Evolutionary conservation across 2,797 vertebrate species (phyloP), one percentile per base, ranked within the genome.

Genomic region (Valencia hispanica): DNA sequence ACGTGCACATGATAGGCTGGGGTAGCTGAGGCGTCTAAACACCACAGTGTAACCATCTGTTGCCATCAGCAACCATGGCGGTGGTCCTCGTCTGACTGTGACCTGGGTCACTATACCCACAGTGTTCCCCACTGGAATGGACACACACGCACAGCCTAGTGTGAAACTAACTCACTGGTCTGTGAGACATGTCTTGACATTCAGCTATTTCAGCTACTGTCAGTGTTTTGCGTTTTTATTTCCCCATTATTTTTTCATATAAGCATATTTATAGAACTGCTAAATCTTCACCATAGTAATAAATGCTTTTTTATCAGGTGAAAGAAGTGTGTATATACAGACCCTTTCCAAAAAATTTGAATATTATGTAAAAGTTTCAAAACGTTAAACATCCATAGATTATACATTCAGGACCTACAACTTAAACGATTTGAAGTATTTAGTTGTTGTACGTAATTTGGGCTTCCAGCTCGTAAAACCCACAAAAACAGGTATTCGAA

Each of bases 21-120:
- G 73, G 77, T 88, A 86, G 83, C 84, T 48, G 59, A 87, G 85
- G 88, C 82, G 59, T 91, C 89, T 88, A 85, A 89, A 86, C 90
- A 88, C 89, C 76, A 63, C 66, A 76, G 90, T 55, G 80, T 72
- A 83, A 80, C 93, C 93, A 94, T 95, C 94, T 95, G 93, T 89
- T 92, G 89, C 86, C 88, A 82, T 80, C 68, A 77, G 84, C 90
- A 90, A 86, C 90, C 73, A 57, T 88, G 78, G 87, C 68, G 78
- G 89, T 88, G 88, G 91, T 86, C 88, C 79, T 85, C 68, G 77
- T 93, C 90, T 83, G 79, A 78, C 89, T 89, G 88, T 87, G 86
- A 91, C 88, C 87, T 10, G 80, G 89, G 90, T 93, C 90, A 88
- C 69, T 50, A 72, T 87, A 81, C 78, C 83, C 74, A 77, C 84